Percentiles rank a stretch among this genome's conserved stretches.
Conservation (phyloP, 2,113 vertebrate species). For the Pardalotus punctatus region DNA sequence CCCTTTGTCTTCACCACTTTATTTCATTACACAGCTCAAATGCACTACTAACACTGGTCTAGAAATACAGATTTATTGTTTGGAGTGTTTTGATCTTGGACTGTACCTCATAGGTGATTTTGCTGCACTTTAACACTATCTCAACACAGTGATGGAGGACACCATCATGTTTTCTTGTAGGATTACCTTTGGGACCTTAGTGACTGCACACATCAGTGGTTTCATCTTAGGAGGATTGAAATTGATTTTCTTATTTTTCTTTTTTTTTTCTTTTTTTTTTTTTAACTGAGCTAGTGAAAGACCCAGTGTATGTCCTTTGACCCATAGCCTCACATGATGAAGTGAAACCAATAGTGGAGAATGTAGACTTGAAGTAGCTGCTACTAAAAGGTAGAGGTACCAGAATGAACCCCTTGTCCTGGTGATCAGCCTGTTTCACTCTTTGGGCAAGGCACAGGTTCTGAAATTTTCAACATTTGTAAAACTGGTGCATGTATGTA, state of each 20-base stretch:
- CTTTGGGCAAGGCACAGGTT: neutral
- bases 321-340: conserved; percentile 50
- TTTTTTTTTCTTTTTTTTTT: neutral
- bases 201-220: conserved; percentile 60
- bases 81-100: neutral
- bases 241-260: conserved; percentile 55
- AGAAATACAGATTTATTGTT: neutral
- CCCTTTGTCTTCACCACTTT: neutral
- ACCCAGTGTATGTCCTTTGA: conserved; percentile 53
- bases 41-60: neutral
- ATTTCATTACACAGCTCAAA: neutral
- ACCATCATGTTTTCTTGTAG: conserved; percentile 50
- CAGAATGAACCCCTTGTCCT: neutral
- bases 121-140: neutral
- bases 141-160: conserved; percentile 40
- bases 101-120: neutral
- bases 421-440: neutral
- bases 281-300: conserved; percentile 24
- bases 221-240: conserved; percentile 66
- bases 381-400: neutral
- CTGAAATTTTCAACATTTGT: neutral
- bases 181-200: conserved; percentile 52
- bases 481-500: neutral
- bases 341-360: conserved; percentile 26
- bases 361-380: conserved; percentile 14